A percentile compares a stretch with the other conserved stretches of the same genome.
phyloP scores from a whole-genome alignment of 2,888 invertebrate species.

The Eilema depressum region DNA sequence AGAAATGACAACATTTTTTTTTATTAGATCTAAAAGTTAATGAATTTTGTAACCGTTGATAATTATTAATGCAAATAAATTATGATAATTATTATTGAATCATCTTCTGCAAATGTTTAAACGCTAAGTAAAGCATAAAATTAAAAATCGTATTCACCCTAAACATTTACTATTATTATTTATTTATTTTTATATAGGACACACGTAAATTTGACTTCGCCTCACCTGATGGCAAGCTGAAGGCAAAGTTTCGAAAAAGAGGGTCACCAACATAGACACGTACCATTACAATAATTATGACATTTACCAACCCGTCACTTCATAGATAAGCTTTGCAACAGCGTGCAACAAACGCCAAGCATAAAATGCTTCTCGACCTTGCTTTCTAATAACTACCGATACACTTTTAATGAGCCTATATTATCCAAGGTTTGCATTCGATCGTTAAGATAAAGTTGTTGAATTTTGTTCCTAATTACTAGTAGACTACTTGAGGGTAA shows the following conservation, averaged over 20 bases:
- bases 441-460: conserved; percentile 73
- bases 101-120: neutral
- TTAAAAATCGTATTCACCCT: neutral
- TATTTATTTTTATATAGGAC: too few species aligned
- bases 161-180: conserved; percentile 16
- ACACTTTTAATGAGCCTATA: conserved; percentile 82
- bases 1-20: too few species aligned
- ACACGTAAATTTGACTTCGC: too few species aligned
- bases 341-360: conserved; percentile 53
- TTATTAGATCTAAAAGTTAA: too few species aligned
- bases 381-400: conserved; percentile 79
- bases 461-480: conserved; percentile 65
- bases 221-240: too few species aligned
- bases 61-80: neutral
- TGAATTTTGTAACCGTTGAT: too few species aligned
- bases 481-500: conserved; percentile 61
- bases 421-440: conserved; percentile 77
- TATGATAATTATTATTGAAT: neutral
- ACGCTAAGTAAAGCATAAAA: neutral
- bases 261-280: too few species aligned
- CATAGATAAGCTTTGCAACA: conserved; percentile 69
- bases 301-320: conserved; percentile 64
- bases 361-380: conserved; percentile 69
- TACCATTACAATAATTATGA: too few species aligned
- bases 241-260: too few species aligned